Evolutionary conservation across 2,797 vertebrate genomes (phyloP).

Genomic region (Euthynnus affinis): DNA sequence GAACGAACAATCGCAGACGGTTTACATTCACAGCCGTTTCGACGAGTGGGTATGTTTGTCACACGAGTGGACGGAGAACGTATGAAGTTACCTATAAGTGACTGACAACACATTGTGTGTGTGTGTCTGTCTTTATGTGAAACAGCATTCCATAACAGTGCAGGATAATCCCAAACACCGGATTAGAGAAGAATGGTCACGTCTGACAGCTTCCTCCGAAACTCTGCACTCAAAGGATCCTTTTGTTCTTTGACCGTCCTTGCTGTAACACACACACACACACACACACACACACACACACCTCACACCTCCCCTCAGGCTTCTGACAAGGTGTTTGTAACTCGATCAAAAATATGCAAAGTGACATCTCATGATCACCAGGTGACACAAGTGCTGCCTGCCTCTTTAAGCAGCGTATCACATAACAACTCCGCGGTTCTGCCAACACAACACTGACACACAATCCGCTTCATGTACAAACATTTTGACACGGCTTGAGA

Average conservation of each 20-base stretch:
- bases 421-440: background rate
- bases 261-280: conserved; percentile 23
- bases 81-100: conserved; percentile 11
- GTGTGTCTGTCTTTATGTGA: conserved; percentile 33
- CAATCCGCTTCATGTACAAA: conserved; percentile 23
- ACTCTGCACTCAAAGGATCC: conserved; percentile 63
- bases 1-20: background rate
- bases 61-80: conserved; percentile 20
- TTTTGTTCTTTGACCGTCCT: conserved; percentile 65
- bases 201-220: conserved; percentile 60
- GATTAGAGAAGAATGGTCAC: conserved; percentile 65
- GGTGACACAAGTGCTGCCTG: background rate
- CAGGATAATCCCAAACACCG: conserved; percentile 63
- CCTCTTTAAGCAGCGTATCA: conserved; percentile 41
- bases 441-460: conserved; percentile 26
- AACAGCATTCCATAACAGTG: conserved; percentile 62
- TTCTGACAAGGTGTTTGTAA: conserved; percentile 25
- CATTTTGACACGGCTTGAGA: conserved; percentile 32
- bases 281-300: conserved; percentile 20
- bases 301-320: background rate
- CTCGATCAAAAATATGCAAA: conserved; percentile 19
- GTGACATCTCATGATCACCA: conserved; percentile 16
- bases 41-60: conserved; percentile 24
- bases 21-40: conserved; percentile 15
- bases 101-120: conserved; percentile 38